Conservation (phyloP, 2,113 vertebrate genomes). For the Sprattus sprattus region DNA sequence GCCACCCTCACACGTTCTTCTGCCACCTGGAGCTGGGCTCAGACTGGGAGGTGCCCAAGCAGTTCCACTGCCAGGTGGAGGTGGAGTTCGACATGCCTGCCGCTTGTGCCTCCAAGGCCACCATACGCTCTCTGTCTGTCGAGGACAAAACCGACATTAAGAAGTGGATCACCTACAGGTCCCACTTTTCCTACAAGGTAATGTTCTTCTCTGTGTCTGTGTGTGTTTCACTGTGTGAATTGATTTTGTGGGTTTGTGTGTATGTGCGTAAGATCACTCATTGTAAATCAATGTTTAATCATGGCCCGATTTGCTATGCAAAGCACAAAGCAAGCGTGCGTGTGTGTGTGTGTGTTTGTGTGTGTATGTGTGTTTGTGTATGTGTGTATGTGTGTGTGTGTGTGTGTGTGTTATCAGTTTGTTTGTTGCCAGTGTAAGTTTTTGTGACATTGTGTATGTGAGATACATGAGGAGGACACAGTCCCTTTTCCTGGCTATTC, state of each 20-base stretch:
- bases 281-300: no score
- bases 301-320: no score
- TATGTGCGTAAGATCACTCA: background rate
- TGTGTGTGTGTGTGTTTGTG: background rate
- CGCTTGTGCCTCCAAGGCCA: constrained; percentile 79
- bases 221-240: background rate
- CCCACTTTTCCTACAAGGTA: constrained; percentile 88
- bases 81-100: constrained; percentile 88
- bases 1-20: constrained; percentile 89
- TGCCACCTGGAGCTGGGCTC: constrained; percentile 88
- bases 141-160: constrained; percentile 76
- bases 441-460: background rate
- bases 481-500: background rate
- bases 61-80: constrained; percentile 73
- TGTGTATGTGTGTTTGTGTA: background rate
- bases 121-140: constrained; percentile 80
- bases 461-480: background rate
- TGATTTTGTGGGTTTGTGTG: background rate
- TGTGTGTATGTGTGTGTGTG: constrained; percentile 8
- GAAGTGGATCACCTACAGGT: constrained; percentile 88
- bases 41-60: constrained; percentile 82
- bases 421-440: background rate
- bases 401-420: background rate
- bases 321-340: background rate
- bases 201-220: background rate